Evolutionary conservation across 2,797 vertebrate genomes (phyloP).

Genomic region (Enoplosus armatus): DNA sequence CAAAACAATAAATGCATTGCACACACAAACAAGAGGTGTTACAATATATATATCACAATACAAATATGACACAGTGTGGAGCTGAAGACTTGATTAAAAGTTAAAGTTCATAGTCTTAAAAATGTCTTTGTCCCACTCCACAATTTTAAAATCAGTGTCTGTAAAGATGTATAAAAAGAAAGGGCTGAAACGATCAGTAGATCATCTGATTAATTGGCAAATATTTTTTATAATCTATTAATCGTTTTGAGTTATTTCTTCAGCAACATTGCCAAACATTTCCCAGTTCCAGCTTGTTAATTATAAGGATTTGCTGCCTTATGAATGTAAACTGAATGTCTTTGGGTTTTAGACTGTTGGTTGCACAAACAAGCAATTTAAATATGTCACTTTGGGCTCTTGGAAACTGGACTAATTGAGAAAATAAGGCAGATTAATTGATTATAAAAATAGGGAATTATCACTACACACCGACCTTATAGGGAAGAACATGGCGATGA

Average conservation of each 20-base stretch:
- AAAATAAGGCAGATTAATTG: neutral
- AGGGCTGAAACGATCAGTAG: neutral
- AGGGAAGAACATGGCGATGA: slow-evolving; percentile 85
- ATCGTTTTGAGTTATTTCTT: neutral
- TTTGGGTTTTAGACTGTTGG: neutral
- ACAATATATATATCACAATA: neutral
- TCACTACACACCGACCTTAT: slow-evolving; percentile 85
- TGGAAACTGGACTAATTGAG: neutral
- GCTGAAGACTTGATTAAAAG: too few relatives aligned
- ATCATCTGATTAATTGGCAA: neutral
- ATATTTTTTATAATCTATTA: neutral
- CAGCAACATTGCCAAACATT: neutral
- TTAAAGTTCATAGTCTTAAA: neutral
- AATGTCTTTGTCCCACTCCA: neutral
- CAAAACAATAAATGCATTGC: neutral
- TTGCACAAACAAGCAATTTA: neutral
- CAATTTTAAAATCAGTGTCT: neutral
- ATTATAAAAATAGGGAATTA: neutral
- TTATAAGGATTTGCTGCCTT: neutral
- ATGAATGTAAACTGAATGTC: neutral
- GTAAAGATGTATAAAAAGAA: neutral
- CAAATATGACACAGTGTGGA: neutral
- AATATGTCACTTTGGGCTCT: neutral
- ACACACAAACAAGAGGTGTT: neutral
- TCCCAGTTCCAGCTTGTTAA: neutral